phyloP scores from a whole-genome alignment of 2,113 vertebrate genomes.

The Xiphorhynchus elegans region DNA sequence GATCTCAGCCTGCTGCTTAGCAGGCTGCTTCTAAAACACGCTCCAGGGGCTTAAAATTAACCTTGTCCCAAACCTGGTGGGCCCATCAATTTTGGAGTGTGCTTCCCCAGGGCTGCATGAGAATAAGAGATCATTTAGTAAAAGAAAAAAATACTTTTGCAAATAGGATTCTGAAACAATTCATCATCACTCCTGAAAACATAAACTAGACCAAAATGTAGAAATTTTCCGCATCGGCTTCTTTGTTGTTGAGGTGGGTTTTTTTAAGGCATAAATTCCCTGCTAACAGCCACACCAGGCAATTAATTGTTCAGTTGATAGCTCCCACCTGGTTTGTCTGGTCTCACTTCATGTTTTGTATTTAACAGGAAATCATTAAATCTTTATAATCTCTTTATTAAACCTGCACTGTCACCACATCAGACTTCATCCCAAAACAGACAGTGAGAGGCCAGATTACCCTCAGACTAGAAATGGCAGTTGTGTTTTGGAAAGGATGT shows the following conservation, averaged over 20 bases:
- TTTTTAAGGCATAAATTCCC: neutral
- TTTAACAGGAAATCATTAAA: neutral
- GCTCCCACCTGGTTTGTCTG: constrained; percentile 1
- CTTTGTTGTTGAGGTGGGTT: neutral
- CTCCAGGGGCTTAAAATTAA: neutral
- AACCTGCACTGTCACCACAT: neutral
- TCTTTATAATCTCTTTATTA: neutral
- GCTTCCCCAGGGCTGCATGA: neutral
- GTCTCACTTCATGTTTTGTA: neutral
- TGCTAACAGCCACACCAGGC: neutral
- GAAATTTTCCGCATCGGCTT: neutral
- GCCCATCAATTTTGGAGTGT: accelerated
- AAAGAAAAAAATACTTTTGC: neutral
- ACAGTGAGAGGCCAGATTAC: neutral
- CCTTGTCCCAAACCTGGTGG: neutral
- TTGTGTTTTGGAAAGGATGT: neutral
- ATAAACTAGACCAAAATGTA: neutral
- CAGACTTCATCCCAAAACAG: neutral
- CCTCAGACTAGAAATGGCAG: neutral
- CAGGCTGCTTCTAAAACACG: neutral
- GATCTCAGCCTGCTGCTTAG: neutral
- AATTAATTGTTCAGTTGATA: neutral
- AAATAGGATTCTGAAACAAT: neutral
- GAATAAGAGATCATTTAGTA: neutral
- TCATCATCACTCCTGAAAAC: neutral